Percentiles rank a stretch among this genome's conserved stretches.
These are phyloP conservation scores for Hippocampus barbouri DNA, from an alignment of 2,113 vertebrate genomes.

Conservation along the genomic window DNA sequence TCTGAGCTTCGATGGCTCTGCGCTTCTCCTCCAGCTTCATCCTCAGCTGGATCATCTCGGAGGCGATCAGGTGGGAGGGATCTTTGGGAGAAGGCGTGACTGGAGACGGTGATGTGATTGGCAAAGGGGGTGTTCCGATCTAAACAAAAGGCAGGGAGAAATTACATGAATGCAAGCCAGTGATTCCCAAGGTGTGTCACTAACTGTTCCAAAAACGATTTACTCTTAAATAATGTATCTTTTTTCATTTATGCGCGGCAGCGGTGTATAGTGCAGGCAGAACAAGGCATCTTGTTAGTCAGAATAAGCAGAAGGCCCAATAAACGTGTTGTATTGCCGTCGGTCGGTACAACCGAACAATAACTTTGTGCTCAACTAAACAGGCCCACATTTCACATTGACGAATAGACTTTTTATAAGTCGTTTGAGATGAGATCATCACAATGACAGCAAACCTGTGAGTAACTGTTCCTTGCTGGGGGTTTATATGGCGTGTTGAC, in stretches of 20 bases:
- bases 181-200: too few relatives aligned
- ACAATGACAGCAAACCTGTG: conserved; percentile 67
- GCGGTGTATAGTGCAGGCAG: too few relatives aligned
- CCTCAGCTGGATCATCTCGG: conserved; percentile 95
- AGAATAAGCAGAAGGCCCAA: too few relatives aligned
- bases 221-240: neutral
- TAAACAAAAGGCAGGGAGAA: conserved; percentile 21
- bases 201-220: neutral
- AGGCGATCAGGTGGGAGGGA: conserved; percentile 85
- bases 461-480: conserved; percentile 71
- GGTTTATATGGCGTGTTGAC: conserved; percentile 81
- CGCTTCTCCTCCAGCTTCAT: conserved; percentile 97
- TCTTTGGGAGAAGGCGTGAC: conserved; percentile 75
- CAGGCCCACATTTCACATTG: too few relatives aligned
- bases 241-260: neutral
- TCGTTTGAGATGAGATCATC: too few relatives aligned
- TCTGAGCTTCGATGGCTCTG: conserved; percentile 93
- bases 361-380: too few relatives aligned
- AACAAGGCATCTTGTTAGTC: too few relatives aligned
- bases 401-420: too few relatives aligned
- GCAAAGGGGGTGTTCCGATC: conserved; percentile 57
- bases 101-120: conserved; percentile 61
- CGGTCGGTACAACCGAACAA: too few relatives aligned
- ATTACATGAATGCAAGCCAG: neutral
- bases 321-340: too few relatives aligned